Evolutionary conservation across 1,140 invertebrate genomes (phyloP), one percentile per base, ranked within the genome.

Genomic region (Argopecten irradians): DNA sequence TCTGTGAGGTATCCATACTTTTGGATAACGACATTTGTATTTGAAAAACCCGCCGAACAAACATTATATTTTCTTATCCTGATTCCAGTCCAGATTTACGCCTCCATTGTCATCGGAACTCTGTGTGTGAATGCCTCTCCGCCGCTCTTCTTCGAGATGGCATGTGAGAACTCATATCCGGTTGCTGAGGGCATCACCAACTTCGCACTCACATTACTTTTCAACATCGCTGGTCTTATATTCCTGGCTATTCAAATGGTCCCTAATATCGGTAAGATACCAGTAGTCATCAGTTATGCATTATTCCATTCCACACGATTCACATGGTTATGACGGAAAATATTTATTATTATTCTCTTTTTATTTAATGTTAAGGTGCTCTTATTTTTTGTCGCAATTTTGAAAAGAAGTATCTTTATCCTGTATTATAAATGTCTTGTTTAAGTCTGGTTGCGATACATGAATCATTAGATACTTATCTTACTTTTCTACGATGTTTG

Each of bases 171-270:
- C 2, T 55, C 71, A 35, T 88, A 88, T 36, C 87, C 87, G 5
- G 87, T 88, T 16, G 83, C 87, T 35, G 87, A 88, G 35, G 87
- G 87, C 41, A 82, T 88, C 34, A 88, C 87, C 14, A 88, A 88
- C 36, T 82, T 88, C 14, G 36, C 84, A 28, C 83, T 88, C 13
- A 88, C 87, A 7, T 55, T 82, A 13, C 34, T 88, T 32, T 84
- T 46, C 55, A 88, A 88, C n/a, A 46, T 85, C 22, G 87, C 83
- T 9, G 83, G 87, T 28, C 35, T 88, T 41, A 84, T 88, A 34
- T 88, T 88, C 32, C 35, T 88, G 11, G 36, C 34, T 11, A 22
- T 88, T 19, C 87, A 84, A 19, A 88, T 88, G 83, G 36, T 85
- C 33, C 87, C 87, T 55, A 35, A 46, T 55, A 55, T 88, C 9